phyloP scores from a whole-genome alignment of 2,113 vertebrate species.

The Thomomys bottae region DNA sequence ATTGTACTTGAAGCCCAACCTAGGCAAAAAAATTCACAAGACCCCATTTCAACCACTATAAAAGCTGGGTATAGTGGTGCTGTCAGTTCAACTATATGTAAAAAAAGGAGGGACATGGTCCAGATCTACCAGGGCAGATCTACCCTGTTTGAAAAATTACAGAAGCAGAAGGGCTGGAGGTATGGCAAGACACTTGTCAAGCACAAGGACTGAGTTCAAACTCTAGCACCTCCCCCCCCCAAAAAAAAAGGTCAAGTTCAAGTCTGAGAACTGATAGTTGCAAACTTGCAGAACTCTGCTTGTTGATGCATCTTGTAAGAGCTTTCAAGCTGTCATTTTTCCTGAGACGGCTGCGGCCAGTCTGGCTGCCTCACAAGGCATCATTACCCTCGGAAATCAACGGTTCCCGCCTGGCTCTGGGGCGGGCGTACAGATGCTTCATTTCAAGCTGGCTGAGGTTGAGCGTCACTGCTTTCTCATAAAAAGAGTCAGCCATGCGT shows the following conservation, averaged over 20 bases:
- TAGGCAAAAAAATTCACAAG: too few relatives aligned
- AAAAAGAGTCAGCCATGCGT: neutral
- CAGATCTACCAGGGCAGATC: too few relatives aligned
- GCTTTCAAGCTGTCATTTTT: constrained; percentile 42
- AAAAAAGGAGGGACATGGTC: too few relatives aligned
- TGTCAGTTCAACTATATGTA: too few relatives aligned
- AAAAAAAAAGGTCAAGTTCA: neutral
- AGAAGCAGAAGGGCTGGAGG: too few relatives aligned
- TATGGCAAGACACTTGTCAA: too few relatives aligned
- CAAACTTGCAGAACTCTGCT: constrained; percentile 33
- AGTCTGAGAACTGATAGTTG: constrained; percentile 21
- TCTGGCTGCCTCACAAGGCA: neutral
- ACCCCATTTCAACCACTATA: too few relatives aligned
- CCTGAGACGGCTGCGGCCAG: constrained; percentile 29
- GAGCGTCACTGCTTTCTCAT: neutral
- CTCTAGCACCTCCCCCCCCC: too few relatives aligned
- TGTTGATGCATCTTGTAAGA: constrained; percentile 4
- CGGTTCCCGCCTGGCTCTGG: neutral
- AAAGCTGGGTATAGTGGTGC: too few relatives aligned
- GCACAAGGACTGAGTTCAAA: too few relatives aligned
- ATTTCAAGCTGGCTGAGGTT: neutral
- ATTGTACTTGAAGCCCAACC: too few relatives aligned
- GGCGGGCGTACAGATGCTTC: constrained; percentile 1
- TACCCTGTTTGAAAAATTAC: too few relatives aligned
- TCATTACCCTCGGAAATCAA: constrained; percentile 47